A percentile compares a stretch with the other conserved stretches of the same genome.
Conservation (phyloP, 2,113 vertebrate species). For the Notechis scutatus region DNA sequence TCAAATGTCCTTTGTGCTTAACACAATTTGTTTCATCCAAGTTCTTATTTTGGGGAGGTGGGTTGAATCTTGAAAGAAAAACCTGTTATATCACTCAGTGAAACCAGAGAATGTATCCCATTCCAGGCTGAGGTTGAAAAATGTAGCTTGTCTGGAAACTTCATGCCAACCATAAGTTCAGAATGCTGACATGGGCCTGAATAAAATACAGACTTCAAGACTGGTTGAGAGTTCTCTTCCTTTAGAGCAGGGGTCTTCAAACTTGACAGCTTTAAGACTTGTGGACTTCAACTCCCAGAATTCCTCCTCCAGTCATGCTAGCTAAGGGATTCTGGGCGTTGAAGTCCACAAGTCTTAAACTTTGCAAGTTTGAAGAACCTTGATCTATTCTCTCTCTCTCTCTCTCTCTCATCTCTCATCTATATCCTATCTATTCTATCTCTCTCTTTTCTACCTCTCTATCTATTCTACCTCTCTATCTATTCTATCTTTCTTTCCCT, state of each 20-base stretch:
- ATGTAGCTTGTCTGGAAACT: neutral
- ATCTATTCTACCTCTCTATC: too few relatives aligned
- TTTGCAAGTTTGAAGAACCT: too few relatives aligned
- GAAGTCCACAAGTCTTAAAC: too few relatives aligned
- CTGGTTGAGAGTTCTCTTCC: neutral
- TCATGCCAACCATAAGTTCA: neutral
- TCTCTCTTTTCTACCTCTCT: too few relatives aligned
- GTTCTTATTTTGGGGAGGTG: neutral
- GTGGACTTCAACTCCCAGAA: too few relatives aligned
- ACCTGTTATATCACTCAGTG: neutral
- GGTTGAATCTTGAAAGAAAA: slow-evolving; percentile 22
- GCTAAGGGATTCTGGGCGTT: too few relatives aligned
- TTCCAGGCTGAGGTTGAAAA: neutral
- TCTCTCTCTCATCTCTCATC: too few relatives aligned
- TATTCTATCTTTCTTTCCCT: too few relatives aligned
- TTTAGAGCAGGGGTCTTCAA: neutral
- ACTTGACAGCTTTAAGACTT: too few relatives aligned
- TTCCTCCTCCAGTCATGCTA: too few relatives aligned
- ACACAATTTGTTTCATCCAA: slow-evolving; percentile 44
- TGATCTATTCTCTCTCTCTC: too few relatives aligned
- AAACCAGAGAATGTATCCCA: neutral
- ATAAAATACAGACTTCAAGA: neutral
- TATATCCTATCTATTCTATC: too few relatives aligned
- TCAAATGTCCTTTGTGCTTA: slow-evolving; percentile 46
- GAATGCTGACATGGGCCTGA: neutral